phyloP scores from a whole-genome alignment of 64 coral and sea anemone species.

The Astreopora myriophthalma region DNA sequence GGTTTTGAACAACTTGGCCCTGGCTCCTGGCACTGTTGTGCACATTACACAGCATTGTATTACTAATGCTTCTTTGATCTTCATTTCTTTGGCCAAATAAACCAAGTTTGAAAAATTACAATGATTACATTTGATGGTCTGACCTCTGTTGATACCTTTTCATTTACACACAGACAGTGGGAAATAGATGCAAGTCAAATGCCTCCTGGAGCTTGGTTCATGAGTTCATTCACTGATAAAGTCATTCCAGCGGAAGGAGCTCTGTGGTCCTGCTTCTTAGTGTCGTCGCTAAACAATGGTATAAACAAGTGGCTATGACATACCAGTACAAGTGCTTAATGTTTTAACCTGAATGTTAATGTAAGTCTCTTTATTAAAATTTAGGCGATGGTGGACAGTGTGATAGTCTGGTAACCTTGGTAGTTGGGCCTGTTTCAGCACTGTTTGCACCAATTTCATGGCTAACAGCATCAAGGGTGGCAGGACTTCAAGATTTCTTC shows the following conservation, averaged over 20 bases:
- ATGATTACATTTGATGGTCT: too few species aligned
- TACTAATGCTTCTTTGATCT: too few species aligned
- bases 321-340: too few species aligned
- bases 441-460: neutral
- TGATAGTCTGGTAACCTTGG: constrained; percentile 27
- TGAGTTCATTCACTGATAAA: constrained; percentile 45
- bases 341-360: neutral
- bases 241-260: constrained; percentile 35
- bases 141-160: neutral
- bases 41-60: too few species aligned
- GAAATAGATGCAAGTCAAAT: neutral
- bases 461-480: constrained; percentile 35
- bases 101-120: too few species aligned
- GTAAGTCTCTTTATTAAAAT: neutral
- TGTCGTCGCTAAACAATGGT: constrained; percentile 42
- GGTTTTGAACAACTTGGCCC: too few species aligned
- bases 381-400: constrained; percentile 8
- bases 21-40: too few species aligned
- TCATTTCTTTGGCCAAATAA: too few species aligned
- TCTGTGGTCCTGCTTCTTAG: constrained; percentile 45
- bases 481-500: constrained; percentile 64
- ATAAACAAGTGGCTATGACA: neutral
- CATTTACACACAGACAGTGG: constrained; percentile 18
- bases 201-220: constrained; percentile 28
- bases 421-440: neutral